A percentile compares a stretch with the other conserved stretches of the same genome.
Conservation (phyloP, 1,140 invertebrate species). For the Hyphantria cunea region DNA sequence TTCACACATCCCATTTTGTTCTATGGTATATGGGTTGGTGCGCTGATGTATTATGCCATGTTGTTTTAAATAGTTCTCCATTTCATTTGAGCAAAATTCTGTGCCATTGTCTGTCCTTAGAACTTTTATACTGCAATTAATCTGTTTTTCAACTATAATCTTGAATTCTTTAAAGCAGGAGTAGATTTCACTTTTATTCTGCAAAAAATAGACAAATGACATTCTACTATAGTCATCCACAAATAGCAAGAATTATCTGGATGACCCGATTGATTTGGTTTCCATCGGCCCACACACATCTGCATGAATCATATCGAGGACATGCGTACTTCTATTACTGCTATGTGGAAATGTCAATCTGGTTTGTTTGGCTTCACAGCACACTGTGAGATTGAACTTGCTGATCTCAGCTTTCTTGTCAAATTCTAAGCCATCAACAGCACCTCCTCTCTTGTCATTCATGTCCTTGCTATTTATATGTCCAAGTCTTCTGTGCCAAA, state of each 20-base stretch:
- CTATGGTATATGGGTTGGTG: conserved; percentile 10
- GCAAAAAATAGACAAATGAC: conserved; percentile 44
- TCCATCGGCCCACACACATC: conserved; percentile 50
- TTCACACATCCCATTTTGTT: too few relatives aligned
- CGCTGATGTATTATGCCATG: conserved; percentile 21
- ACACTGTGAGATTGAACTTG: not conserved
- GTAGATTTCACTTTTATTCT: conserved; percentile 13
- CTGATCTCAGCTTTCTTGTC: conserved; percentile 30
- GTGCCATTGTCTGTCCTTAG: not conserved
- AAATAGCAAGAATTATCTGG: conserved; percentile 54
- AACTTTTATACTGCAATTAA: conserved; percentile 38
- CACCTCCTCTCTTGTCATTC: conserved; percentile 37
- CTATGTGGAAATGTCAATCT: not conserved
- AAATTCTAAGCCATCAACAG: conserved; percentile 24
- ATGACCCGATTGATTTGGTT: conserved; percentile 40
- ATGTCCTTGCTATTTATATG: conserved; percentile 35
- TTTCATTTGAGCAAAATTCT: not conserved
- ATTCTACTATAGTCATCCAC: conserved; percentile 35
- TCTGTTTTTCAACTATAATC: conserved; percentile 46
- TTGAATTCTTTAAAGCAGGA: conserved; percentile 48
- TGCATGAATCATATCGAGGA: not conserved
- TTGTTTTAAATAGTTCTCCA: not conserved
- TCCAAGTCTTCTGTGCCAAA: conserved; percentile 33
- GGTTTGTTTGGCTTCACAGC: conserved; percentile 3
- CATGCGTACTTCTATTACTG: not conserved